Evolutionary conservation across 2,113 vertebrate species (phyloP).

Genomic region (Felis chaus): DNA sequence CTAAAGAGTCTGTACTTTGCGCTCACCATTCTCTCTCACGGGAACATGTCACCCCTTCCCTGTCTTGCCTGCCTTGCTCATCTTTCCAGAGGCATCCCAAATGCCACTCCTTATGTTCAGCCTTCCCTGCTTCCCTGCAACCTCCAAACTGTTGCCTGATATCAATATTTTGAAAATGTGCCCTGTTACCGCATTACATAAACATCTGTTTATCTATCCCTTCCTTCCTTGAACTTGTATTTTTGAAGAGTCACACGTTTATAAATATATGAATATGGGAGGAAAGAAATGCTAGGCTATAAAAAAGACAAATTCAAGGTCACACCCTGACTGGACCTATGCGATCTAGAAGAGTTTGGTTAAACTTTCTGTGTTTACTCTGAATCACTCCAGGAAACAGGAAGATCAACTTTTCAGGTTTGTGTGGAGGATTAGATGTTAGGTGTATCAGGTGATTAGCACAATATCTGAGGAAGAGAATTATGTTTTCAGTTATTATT

Average conservation of each 20-base stretch:
- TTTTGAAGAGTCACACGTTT: background rate
- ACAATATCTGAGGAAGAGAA: background rate
- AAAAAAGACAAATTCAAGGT: background rate
- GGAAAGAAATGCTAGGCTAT: background rate
- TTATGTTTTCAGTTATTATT: background rate
- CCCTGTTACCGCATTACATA: background rate
- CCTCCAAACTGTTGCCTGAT: background rate
- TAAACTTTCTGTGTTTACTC: background rate
- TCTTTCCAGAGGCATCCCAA: constrained; percentile 2
- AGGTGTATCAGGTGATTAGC: background rate
- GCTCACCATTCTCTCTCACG: background rate
- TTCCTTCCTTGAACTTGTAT: background rate
- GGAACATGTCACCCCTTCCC: background rate
- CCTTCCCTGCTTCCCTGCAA: background rate
- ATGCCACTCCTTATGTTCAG: background rate
- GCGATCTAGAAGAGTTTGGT: background rate
- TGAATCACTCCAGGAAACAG: background rate
- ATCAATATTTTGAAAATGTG: background rate
- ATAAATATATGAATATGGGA: background rate
- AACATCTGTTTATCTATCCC: background rate
- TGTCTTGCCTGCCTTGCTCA: background rate
- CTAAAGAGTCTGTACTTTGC: background rate
- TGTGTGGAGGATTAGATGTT: background rate
- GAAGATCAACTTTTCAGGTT: background rate
- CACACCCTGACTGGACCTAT: background rate